A percentile compares a stretch with the other conserved stretches of the same genome.
Evolutionary conservation across 1,140 invertebrate species (phyloP).

Genomic region (Sinella curviseta): DNA sequence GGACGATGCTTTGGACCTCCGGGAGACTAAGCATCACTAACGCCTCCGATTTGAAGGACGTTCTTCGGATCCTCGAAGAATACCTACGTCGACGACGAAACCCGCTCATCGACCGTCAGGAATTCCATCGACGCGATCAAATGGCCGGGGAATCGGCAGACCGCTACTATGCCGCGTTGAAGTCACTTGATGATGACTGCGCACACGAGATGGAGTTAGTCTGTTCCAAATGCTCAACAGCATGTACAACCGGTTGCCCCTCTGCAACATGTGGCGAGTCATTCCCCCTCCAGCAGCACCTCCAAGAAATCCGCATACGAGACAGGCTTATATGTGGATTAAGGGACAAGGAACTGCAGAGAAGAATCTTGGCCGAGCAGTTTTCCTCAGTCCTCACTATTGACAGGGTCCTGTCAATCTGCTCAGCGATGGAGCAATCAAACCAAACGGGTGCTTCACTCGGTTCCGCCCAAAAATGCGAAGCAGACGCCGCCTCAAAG

Average conservation of each 20-base stretch:
- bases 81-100: background rate
- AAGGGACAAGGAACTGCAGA: background rate
- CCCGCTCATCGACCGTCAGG: background rate
- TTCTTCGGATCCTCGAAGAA: background rate
- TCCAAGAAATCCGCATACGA: background rate
- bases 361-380: background rate
- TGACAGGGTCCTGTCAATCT: background rate
- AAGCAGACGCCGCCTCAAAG: background rate
- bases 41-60: background rate
- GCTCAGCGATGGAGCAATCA: background rate
- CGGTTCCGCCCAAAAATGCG: background rate
- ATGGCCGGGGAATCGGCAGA: background rate
- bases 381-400: background rate
- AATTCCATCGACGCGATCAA: background rate
- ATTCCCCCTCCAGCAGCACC: background rate
- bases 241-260: background rate
- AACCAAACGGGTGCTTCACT: background rate
- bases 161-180: background rate
- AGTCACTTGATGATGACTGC: background rate
- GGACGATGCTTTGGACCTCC: background rate
- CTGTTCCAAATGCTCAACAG: background rate
- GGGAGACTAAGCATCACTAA: background rate
- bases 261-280: background rate
- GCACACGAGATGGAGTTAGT: background rate
- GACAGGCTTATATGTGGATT: background rate